Evolutionary conservation across 2,113 vertebrate genomes (phyloP), one percentile per base, ranked within the genome.

Genomic region (Phoenicopterus ruber): DNA sequence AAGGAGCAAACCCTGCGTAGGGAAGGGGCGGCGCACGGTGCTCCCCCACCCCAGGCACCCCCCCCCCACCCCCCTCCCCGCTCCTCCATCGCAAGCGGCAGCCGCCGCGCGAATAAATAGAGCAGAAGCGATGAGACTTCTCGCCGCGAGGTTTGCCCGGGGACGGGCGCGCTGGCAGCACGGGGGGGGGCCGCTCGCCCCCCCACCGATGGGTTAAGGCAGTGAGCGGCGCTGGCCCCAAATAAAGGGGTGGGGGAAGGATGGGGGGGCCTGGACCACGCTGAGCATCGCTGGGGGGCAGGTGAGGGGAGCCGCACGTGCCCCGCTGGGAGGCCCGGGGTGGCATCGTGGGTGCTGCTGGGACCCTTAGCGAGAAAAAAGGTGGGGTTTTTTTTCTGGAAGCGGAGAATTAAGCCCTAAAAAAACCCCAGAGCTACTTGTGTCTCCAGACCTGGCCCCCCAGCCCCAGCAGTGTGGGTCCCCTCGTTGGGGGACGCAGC

Each of bases 81-180:
- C 21, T 20, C 61, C 88, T 58, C 73, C 65, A 17, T 36, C 8
- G 0, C 79, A 2, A 63, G 46, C 25, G 0, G 90, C 87, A 63
- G 91, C 55, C 44, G 26, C 58, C 7, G 74, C 96, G 71, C 86
- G 57, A 97, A 96, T 98, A 99, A 99, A 98, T 99, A 98, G 98
- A 98, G 98, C 99, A 98, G 98, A 99, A 99, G 98, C 98, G 98
- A 98, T 97, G 97, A 96, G 98, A 86, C 95, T 97, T 98, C 97
- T 98, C 97, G 97, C 98, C 97, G 90, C 93, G 98, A 98, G 99
- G 97, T 65, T 88, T 86, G 91, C 77, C n/a, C 5, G 6, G 82
- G 87, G 61, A 42, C 10, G 38, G 81, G 49, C 49, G 17, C 0
- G 2, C 72, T 77, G 88, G 94, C 69, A 90, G 82, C 72, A 36